Conservation (phyloP, 37 sponge, comb jelly and placozoan species). For the Haliclona indistincta region DNA sequence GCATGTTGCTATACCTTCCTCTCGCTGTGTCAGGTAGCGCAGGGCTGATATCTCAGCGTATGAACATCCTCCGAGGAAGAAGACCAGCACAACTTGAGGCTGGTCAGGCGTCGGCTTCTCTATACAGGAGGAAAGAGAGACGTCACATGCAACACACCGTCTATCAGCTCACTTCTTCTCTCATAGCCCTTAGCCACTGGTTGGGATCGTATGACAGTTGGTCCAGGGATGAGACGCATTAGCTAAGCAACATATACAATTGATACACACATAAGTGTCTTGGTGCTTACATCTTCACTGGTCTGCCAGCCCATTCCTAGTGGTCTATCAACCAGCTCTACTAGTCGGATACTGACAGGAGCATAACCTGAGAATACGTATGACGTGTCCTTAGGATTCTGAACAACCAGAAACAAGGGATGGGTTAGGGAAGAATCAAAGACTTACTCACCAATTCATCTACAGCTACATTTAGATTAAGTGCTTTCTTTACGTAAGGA, state of each 20-base stretch:
- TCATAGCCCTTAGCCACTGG: constrained; percentile 14
- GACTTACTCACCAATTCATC: constrained; percentile 76
- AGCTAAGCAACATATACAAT: constrained; percentile 26
- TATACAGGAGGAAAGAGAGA: neutral
- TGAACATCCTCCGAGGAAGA: constrained; percentile 95
- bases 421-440: too few relatives aligned
- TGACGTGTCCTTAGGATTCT: constrained; percentile 79
- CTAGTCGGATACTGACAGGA: constrained; percentile 89
- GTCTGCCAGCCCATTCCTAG: constrained; percentile 43
- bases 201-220: constrained; percentile 30
- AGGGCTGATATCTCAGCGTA: constrained; percentile 96
- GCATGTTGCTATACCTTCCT: constrained; percentile 55
- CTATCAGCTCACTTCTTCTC: constrained; percentile 34
- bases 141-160: neutral
- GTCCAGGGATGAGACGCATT: constrained; percentile 27
- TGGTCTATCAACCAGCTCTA: constrained; percentile 70
- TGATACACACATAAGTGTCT: neutral
- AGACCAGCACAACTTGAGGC: constrained; percentile 75
- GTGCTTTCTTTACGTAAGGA: constrained; percentile 48
- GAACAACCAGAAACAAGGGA: too few relatives aligned
- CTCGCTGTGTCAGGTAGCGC: constrained; percentile 79
- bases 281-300: constrained; percentile 74
- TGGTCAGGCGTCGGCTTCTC: constrained; percentile 48
- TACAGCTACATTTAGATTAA: constrained; percentile 51
- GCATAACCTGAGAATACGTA: constrained; percentile 98